Percentiles rank a stretch among this genome's conserved stretches.
phyloP scores from a whole-genome alignment of 2,113 vertebrate species.

The Hydrochoerus hydrochaeris region DNA sequence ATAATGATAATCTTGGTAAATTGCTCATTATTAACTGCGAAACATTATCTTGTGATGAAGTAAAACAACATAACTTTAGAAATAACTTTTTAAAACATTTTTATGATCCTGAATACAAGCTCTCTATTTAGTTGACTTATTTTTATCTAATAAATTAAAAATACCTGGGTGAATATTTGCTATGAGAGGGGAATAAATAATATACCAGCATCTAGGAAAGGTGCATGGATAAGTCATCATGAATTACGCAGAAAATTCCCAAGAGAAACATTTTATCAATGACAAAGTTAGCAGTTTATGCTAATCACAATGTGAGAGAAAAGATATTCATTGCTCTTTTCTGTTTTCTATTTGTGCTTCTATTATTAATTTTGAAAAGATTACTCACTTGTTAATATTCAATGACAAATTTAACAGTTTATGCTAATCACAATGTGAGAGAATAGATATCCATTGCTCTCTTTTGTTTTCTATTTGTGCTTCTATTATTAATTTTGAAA shows the following conservation, averaged over 20 bases:
- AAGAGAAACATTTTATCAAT: background rate
- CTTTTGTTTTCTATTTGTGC: too few species aligned
- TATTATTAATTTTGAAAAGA: too few species aligned
- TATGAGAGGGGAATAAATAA: too few species aligned
- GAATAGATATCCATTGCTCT: too few species aligned
- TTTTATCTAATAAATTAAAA: constrained; percentile 41
- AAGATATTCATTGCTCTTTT: too few species aligned
- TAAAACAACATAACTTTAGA: background rate
- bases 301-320: too few species aligned
- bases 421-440: too few species aligned
- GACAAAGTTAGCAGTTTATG: background rate
- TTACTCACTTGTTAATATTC: too few species aligned
- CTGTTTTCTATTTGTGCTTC: too few species aligned
- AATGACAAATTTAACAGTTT: too few species aligned
- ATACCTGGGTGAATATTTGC: background rate
- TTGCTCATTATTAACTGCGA: background rate
- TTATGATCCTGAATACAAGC: background rate
- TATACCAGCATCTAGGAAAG: background rate
- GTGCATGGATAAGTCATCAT: background rate
- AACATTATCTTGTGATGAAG: background rate
- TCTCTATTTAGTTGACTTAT: background rate
- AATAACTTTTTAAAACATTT: background rate
- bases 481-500: too few species aligned
- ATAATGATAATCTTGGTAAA: background rate
- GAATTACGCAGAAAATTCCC: background rate